Percentiles rank a stretch among this genome's conserved stretches.
These are phyloP conservation scores for Cryptops parisi DNA, from an alignment of 2,888 invertebrate species.

Conservation along the genomic window DNA sequence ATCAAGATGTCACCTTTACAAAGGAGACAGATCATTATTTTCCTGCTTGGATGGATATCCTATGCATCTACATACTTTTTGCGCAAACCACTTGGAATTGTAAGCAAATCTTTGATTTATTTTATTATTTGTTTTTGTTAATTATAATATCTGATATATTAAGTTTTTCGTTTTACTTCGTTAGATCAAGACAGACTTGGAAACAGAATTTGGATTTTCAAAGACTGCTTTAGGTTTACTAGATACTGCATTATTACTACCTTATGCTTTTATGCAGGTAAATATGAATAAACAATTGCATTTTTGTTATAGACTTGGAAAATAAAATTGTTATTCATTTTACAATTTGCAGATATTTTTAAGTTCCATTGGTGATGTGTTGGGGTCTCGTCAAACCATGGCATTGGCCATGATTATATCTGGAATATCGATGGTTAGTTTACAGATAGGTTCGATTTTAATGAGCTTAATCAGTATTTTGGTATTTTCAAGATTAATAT, in stretches of 20 bases:
- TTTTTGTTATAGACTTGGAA: not conserved
- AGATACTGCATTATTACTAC: constrained; percentile 35
- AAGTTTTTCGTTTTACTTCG: not conserved
- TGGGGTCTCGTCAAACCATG: constrained; percentile 33
- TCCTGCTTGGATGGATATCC: constrained; percentile 1
- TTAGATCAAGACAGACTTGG: constrained; percentile 34
- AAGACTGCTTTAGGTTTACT: constrained; percentile 34
- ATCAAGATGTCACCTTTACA: not conserved
- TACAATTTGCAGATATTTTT: constrained; percentile 30
- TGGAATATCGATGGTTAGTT: constrained; percentile 31
- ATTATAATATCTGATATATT: not conserved
- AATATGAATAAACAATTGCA: not conserved
- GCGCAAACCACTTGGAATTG: constrained; percentile 6
- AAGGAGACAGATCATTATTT: not conserved
- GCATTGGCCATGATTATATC: constrained; percentile 31
- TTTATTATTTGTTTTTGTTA: too few relatives aligned
- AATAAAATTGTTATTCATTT: not conserved
- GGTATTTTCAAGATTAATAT: too few relatives aligned
- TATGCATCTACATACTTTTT: constrained; percentile 7
- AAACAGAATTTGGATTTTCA: constrained; percentile 28
- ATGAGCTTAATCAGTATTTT: too few relatives aligned
- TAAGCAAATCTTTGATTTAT: not conserved
- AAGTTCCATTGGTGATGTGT: constrained; percentile 33
- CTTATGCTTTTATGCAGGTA: constrained; percentile 34
- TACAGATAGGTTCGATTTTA: too few relatives aligned